Evolutionary conservation across 2,888 invertebrate genomes (phyloP).

Genomic region (Amiota communis): DNA sequence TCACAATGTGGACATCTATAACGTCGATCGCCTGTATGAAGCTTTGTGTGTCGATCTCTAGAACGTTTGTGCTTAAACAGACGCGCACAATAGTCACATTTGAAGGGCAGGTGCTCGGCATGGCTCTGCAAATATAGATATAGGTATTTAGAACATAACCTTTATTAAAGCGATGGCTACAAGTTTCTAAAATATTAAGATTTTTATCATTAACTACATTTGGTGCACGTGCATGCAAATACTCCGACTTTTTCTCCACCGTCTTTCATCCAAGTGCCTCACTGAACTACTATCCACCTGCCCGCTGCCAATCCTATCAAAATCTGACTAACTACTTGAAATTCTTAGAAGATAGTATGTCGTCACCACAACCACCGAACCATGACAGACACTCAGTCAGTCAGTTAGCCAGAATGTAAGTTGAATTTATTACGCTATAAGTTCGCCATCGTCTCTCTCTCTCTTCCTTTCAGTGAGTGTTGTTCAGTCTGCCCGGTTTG

Average conservation of each 20-base stretch:
- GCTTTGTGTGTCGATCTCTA: constrained; percentile 92
- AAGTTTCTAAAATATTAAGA: constrained; percentile 40
- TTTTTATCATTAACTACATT: constrained; percentile 32
- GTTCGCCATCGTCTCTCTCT: constrained; percentile 27
- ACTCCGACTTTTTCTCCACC: constrained; percentile 6
- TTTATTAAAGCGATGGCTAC: constrained; percentile 19
- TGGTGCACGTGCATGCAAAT: constrained; percentile 35
- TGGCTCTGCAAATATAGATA: constrained; percentile 76
- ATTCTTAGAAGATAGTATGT: constrained; percentile 57
- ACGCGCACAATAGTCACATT: constrained; percentile 92
- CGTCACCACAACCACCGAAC: constrained; percentile 37
- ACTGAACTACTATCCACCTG: background rate
- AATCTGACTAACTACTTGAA: constrained; percentile 51
- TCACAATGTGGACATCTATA: constrained; percentile 93
- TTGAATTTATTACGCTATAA: constrained; percentile 37
- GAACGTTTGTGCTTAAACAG: constrained; percentile 96
- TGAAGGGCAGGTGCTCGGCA: constrained; percentile 92
- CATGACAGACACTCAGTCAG: constrained; percentile 35
- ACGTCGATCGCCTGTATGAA: constrained; percentile 92
- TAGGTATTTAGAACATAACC: constrained; percentile 34
- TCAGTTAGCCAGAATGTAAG: constrained; percentile 34
- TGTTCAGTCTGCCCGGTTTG: constrained; percentile 17
- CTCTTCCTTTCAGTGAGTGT: too few relatives aligned
- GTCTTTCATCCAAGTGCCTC: background rate
- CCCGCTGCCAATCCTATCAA: constrained; percentile 11